Conservation (phyloP, 2,888 invertebrate species). For the Laothoe populi region DNA sequence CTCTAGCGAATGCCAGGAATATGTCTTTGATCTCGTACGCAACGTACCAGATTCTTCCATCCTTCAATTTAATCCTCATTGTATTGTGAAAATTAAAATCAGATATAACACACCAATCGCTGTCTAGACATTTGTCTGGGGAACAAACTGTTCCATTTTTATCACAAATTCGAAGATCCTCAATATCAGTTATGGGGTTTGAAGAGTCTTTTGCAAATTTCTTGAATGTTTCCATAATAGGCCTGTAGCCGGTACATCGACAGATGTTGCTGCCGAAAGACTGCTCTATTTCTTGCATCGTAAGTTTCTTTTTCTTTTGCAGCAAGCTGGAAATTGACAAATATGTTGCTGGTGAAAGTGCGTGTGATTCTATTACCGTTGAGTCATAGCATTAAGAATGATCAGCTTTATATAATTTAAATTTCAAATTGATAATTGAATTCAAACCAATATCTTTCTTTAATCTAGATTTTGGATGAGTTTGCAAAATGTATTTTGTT, state of each 20-base stretch:
- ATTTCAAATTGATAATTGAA: too few species aligned
- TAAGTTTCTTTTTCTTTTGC: constrained; percentile 67
- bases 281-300: constrained; percentile 87
- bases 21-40: constrained; percentile 76
- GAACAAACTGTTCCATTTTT: constrained; percentile 40
- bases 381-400: too few species aligned
- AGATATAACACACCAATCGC: constrained; percentile 38
- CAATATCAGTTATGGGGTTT: constrained; percentile 51
- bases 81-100: constrained; percentile 30
- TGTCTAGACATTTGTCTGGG: constrained; percentile 34
- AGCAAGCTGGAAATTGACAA: constrained; percentile 60
- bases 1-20: constrained; percentile 74
- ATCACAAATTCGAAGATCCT: constrained; percentile 51
- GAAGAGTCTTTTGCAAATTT: constrained; percentile 80
- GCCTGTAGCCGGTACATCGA: constrained; percentile 88
- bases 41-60: constrained; percentile 79
- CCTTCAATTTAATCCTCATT: constrained; percentile 43
- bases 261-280: constrained; percentile 89
- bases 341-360: neutral
- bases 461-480: too few species aligned
- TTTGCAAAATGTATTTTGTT: too few species aligned
- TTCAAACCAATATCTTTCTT: too few species aligned
- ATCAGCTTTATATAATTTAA: neutral
- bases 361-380: too few species aligned
- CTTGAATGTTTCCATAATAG: constrained; percentile 86